Percentiles rank a stretch among this genome's conserved stretches.
phyloP scores from a whole-genome alignment of 2,888 invertebrate genomes.

The Himalopsyche anomala region DNA sequence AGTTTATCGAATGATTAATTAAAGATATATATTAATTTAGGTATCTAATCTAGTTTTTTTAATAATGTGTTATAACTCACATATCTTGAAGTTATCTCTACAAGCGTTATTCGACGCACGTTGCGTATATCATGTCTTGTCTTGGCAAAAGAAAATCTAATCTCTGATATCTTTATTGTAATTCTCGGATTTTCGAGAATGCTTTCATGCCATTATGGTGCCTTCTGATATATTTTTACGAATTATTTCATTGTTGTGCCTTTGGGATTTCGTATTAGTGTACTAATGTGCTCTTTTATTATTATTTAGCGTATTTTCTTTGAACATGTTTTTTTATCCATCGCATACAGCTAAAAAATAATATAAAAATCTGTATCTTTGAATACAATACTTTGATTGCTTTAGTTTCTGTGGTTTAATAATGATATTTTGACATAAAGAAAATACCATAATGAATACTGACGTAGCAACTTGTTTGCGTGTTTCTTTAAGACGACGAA shows the following conservation, averaged over 20 bases:
- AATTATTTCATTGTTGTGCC: constrained; percentile 30
- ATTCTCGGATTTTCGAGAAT: constrained; percentile 29
- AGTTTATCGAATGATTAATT: too few species aligned
- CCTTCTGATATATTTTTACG: constrained; percentile 10
- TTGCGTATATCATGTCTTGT: constrained; percentile 30
- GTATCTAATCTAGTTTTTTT: too few species aligned
- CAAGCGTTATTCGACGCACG: background rate
- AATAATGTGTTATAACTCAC: background rate
- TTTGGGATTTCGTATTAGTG: background rate
- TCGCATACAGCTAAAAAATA: background rate
- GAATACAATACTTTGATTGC: too few species aligned
- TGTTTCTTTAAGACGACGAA: too few species aligned
- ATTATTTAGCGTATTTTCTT: background rate
- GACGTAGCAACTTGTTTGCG: too few species aligned
- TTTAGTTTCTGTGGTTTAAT: too few species aligned
- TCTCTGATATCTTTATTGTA: constrained; percentile 30
- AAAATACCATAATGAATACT: too few species aligned
- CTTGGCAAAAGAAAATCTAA: constrained; percentile 34
- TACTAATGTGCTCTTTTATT: constrained; percentile 12
- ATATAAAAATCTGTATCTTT: too few species aligned
- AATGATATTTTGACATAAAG: too few species aligned
- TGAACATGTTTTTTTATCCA: background rate
- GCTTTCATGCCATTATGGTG: constrained; percentile 14
- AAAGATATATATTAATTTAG: too few species aligned
- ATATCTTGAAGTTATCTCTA: background rate